A percentile compares a stretch with the other conserved stretches of the same genome.
Evolutionary conservation across 1,140 invertebrate genomes (phyloP).

Genomic region (Triops cancriformis): DNA sequence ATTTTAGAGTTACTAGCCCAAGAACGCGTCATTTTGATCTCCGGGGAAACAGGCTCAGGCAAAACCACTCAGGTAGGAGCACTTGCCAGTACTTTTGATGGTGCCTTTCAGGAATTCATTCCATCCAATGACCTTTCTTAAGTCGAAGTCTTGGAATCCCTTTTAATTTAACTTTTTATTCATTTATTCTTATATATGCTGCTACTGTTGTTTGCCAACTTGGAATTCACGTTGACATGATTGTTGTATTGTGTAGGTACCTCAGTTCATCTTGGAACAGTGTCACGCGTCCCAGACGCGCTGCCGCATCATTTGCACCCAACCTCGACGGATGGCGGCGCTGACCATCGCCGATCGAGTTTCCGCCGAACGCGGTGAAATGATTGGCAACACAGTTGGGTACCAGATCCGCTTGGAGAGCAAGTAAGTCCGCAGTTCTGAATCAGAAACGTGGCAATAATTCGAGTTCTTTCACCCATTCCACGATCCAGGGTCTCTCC

Average conservation of each 20-base stretch:
- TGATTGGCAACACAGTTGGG: conserved; percentile 76
- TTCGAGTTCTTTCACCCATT: neutral
- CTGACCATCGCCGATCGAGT: conserved; percentile 71
- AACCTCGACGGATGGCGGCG: conserved; percentile 83
- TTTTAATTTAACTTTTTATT: too few relatives aligned
- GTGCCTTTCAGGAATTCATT: too few relatives aligned
- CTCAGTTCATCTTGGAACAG: conserved; percentile 81
- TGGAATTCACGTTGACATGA: neutral
- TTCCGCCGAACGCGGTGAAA: conserved; percentile 70
- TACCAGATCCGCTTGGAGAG: conserved; percentile 89
- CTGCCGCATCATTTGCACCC: conserved; percentile 83
- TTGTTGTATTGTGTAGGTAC: conserved; percentile 46
- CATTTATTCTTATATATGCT: too few relatives aligned
- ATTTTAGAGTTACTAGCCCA: conserved; percentile 14
- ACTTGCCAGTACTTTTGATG: conserved; percentile 24
- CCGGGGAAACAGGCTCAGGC: conserved; percentile 60
- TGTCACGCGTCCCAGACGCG: conserved; percentile 52
- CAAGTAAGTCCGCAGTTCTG: conserved; percentile 30
- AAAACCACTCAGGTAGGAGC: conserved; percentile 69
- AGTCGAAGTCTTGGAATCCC: too few relatives aligned
- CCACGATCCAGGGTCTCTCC: conserved; percentile 52
- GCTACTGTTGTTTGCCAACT: too few relatives aligned
- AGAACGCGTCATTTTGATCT: conserved; percentile 28
- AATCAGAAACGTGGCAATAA: too few relatives aligned
- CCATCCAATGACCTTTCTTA: too few relatives aligned